phyloP scores from a whole-genome alignment of 2,888 invertebrate genomes.

The Diarsia rubi region DNA sequence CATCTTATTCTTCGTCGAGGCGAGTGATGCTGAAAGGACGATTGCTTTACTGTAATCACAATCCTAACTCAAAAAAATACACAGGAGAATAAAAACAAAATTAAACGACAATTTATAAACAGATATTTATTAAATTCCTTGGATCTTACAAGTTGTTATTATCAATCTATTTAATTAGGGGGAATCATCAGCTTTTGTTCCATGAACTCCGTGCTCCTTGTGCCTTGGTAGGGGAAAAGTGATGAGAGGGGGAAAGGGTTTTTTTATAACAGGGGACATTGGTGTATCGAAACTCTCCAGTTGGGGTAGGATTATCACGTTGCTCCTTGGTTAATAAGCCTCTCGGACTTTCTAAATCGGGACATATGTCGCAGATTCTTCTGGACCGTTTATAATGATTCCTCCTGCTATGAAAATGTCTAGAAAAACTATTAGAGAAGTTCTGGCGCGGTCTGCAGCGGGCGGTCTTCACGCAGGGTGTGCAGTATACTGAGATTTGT shows the following conservation, averaged over 20 bases:
- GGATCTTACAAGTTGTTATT: constrained; percentile 35
- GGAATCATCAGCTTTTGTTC: constrained; percentile 49
- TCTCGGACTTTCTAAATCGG: constrained; percentile 67
- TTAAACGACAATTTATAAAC: constrained; percentile 57
- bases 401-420: constrained; percentile 32
- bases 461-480: constrained; percentile 14
- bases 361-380: constrained; percentile 45
- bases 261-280: constrained; percentile 69
- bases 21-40: constrained; percentile 82
- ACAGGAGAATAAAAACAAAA: constrained; percentile 50
- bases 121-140: constrained; percentile 66
- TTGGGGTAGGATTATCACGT: constrained; percentile 68
- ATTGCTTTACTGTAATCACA: constrained; percentile 74
- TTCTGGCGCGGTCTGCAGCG: neutral
- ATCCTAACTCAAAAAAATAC: constrained; percentile 60
- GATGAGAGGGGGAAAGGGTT: constrained; percentile 61
- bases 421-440: constrained; percentile 13
- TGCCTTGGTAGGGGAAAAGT: constrained; percentile 20
- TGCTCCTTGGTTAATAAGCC: constrained; percentile 66
- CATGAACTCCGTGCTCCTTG: constrained; percentile 5
- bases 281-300: constrained; percentile 68
- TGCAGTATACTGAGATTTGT: constrained; percentile 14
- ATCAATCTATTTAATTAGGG: constrained; percentile 11
- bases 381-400: constrained; percentile 42
- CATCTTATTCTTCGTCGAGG: constrained; percentile 73